Evolutionary conservation across 2,888 invertebrate species (phyloP).

Genomic region (Xylota sylvarum): DNA sequence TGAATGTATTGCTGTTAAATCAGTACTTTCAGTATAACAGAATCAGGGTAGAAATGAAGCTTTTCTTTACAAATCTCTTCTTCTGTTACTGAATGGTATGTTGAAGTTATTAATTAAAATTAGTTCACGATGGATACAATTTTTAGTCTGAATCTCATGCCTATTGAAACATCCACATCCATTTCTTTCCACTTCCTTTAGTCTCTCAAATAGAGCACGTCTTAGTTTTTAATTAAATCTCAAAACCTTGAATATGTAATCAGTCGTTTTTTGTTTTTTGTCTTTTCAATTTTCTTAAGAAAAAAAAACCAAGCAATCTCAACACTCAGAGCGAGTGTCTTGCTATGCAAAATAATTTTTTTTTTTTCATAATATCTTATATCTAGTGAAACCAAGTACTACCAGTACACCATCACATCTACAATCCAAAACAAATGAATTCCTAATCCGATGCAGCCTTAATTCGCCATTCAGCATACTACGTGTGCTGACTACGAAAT

Average conservation of each 20-base stretch:
- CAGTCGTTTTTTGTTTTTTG: constrained; percentile 2
- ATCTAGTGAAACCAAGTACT: constrained; percentile 1
- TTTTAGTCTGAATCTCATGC: too few relatives aligned
- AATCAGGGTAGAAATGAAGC: too few relatives aligned
- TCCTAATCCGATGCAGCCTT: constrained; percentile 59
- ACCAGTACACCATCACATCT: background rate
- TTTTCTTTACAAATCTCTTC: too few relatives aligned
- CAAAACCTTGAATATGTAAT: constrained; percentile 36
- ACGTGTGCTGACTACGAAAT: constrained; percentile 54
- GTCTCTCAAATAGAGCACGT: background rate
- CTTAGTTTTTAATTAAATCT: constrained; percentile 39
- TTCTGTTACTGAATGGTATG: too few relatives aligned
- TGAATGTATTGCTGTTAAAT: too few relatives aligned
- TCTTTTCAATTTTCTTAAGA: background rate
- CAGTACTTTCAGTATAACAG: too few relatives aligned
- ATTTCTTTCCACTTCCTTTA: background rate
- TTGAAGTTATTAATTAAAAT: too few relatives aligned
- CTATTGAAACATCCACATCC: too few relatives aligned
- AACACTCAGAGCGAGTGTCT: background rate
- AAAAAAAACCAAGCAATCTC: background rate
- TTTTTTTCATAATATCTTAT: constrained; percentile 7
- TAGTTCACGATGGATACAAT: too few relatives aligned
- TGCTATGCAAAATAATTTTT: constrained; percentile 23
- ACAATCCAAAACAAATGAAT: constrained; percentile 19
- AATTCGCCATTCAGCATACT: constrained; percentile 52